Percentiles rank a stretch among this genome's conserved stretches.
phyloP scores from a whole-genome alignment of 2,113 vertebrate species.

The Centropristis striata region DNA sequence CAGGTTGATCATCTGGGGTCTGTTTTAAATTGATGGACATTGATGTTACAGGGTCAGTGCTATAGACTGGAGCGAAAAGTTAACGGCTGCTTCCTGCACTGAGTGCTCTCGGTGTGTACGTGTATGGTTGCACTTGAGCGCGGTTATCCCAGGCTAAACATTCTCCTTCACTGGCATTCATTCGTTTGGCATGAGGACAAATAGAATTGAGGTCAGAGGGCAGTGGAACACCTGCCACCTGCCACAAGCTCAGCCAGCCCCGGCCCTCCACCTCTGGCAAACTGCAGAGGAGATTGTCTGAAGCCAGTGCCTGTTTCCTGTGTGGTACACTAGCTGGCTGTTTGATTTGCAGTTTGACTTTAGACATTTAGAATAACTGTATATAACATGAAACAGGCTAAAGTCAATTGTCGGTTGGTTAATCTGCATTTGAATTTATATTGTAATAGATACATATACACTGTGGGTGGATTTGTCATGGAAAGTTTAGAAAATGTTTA shows the following conservation, averaged over 20 bases:
- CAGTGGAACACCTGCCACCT: conserved; percentile 61
- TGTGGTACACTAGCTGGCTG: conserved; percentile 11
- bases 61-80: conserved; percentile 31
- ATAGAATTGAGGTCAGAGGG: conserved; percentile 70
- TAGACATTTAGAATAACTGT: conserved; percentile 9
- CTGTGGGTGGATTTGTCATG: too few species aligned
- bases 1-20: conserved; percentile 41
- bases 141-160: conserved; percentile 42
- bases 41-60: conserved; percentile 30
- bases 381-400: neutral
- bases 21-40: conserved; percentile 43
- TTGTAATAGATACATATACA: neutral
- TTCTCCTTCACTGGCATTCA: conserved; percentile 58
- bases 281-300: conserved; percentile 34
- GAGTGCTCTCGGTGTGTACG: conserved; percentile 8
- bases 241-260: conserved; percentile 36
- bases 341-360: conserved; percentile 14
- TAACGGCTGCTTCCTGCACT: conserved; percentile 28
- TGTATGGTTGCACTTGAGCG: conserved; percentile 10
- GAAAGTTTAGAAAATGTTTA: too few species aligned
- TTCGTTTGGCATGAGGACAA: conserved; percentile 62
- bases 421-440: neutral
- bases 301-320: conserved; percentile 31
- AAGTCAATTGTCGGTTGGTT: conserved; percentile 2
- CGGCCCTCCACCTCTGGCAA: conserved; percentile 41